Evolutionary conservation across 2,797 vertebrate genomes (phyloP), one percentile per base, ranked within the genome.

Genomic region (Pseudomugil tenellus): DNA sequence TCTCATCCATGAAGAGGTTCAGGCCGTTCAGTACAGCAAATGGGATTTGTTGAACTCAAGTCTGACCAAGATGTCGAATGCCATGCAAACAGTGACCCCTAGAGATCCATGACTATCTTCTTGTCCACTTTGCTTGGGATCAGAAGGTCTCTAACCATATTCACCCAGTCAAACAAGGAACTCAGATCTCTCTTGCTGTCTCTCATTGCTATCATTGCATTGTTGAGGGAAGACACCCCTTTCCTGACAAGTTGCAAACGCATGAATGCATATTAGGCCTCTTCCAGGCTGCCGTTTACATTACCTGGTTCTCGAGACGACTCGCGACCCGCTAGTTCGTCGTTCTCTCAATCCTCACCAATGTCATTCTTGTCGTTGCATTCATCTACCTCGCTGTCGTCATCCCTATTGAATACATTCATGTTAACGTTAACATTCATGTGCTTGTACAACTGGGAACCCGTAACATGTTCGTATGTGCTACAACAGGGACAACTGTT

Each of bases 221-320:
- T 70, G 59, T 63, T 70, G 5, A 70, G 29, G 0, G 59, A 70
- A 0, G 31, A 54, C 0, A 31, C 19, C 4, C 10, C 48, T 8
- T 70, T 54, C 1, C 68, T 48, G 1, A 56, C 59, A 12, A 70
- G 6, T 13, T 70, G 68, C 16, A 70, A 31, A 21, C 68, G 12
- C 68, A 70, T 63, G 59, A 63, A 70, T 1, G 60, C 43, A 1
- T 16, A 23, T n/a, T 31, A 66, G 5, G 53, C 52, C 13, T 66
- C 46, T 6, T 35, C 2, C 1, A 32, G 10, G 4, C 9, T 31
- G 12, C 1, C 49, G 29, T 13, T 49, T 37, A 2, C 14, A 16
- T 1, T 49, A 3, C 1, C 8, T 11, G 9, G 6, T 12, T 25
- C 2, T n/a, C n/a, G n/a, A n/a, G n/a, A n/a, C n/a, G n/a, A n/a